These are phyloP conservation scores for Andrena cerasifolii DNA, from an alignment of 1,140 invertebrate genomes.

Conservation along the genomic window DNA sequence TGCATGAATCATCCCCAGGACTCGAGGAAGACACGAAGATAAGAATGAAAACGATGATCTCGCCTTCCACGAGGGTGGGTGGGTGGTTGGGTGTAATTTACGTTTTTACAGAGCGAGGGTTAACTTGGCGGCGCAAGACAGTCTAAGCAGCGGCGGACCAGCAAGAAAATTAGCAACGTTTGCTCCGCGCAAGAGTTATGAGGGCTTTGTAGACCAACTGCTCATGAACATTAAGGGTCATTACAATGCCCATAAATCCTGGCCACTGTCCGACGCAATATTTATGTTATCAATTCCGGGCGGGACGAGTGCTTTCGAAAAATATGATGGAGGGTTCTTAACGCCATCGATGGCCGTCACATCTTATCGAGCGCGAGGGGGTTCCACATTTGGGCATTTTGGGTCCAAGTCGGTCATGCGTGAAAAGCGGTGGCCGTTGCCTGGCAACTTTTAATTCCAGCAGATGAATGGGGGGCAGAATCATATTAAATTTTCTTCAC, in stretches of 20 bases:
- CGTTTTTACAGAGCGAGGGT: slow-evolving; percentile 58
- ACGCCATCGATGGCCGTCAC: too few relatives aligned
- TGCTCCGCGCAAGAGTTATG: slow-evolving; percentile 71
- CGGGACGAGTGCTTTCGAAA: slow-evolving; percentile 27
- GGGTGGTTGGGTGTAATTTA: too few relatives aligned
- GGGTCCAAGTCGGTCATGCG: too few relatives aligned
- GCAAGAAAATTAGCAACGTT: slow-evolving; percentile 75
- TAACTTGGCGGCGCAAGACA: slow-evolving; percentile 50
- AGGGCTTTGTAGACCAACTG: slow-evolving; percentile 74
- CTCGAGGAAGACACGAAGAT: slow-evolving; percentile 34
- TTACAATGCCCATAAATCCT: slow-evolving; percentile 78
- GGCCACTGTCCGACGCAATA: slow-evolving; percentile 73
- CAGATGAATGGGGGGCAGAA: too few relatives aligned
- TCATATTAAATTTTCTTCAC: too few relatives aligned
- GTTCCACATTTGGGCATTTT: too few relatives aligned
- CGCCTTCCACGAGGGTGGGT: slow-evolving; percentile 23
- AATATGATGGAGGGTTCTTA: too few relatives aligned
- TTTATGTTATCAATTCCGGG: slow-evolving; percentile 77
- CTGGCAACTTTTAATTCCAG: too few relatives aligned
- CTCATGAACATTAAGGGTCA: slow-evolving; percentile 79
- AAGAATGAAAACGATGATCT: slow-evolving; percentile 64
- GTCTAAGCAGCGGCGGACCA: slow-evolving; percentile 48
- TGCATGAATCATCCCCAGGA: slow-evolving; percentile 41
- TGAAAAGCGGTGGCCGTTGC: too few relatives aligned
- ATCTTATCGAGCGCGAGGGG: too few relatives aligned